A percentile compares a stretch with the other conserved stretches of the same genome.
These are phyloP conservation scores for Muntiacus reevesi DNA, from an alignment of 2,113 vertebrate species.

Conservation along the genomic window DNA sequence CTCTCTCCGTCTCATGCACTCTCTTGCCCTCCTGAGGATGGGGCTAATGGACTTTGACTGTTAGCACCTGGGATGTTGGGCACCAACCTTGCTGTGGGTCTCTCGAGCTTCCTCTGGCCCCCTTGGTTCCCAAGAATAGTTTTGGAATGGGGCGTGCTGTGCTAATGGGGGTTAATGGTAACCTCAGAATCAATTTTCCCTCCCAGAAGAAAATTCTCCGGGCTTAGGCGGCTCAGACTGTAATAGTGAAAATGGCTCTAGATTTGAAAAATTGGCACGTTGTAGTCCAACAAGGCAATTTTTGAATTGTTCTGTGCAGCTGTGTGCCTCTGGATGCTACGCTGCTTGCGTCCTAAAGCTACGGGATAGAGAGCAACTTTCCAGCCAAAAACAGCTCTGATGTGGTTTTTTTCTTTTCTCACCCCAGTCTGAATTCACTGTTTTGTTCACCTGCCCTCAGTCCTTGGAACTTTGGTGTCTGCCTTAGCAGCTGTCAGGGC, in stretches of 20 bases:
- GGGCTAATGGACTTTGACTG: constrained; percentile 52
- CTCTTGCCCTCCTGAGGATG: background rate
- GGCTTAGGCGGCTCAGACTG: constrained; percentile 70
- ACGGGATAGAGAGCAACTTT: constrained; percentile 15
- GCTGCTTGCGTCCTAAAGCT: constrained; percentile 61
- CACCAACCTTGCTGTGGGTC: background rate
- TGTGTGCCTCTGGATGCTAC: constrained; percentile 56
- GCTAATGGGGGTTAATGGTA: constrained; percentile 70
- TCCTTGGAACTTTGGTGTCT: background rate
- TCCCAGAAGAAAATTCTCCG: constrained; percentile 79
- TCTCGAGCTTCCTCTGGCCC: background rate
- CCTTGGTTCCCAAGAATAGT: constrained; percentile 52
- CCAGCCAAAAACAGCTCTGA: background rate
- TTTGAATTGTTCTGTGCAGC: constrained; percentile 80
- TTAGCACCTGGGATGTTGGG: background rate
- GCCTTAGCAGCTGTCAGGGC: background rate
- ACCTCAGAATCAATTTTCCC: constrained; percentile 73
- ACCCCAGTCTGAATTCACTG: background rate
- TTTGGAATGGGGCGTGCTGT: constrained; percentile 66
- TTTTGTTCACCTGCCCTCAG: background rate
- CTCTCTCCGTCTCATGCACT: background rate
- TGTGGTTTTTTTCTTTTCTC: background rate
- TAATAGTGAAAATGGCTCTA: constrained; percentile 82
- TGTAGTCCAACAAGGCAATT: constrained; percentile 81
- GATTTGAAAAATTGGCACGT: constrained; percentile 83